Conservation (phyloP, 1,140 invertebrate genomes). For the Zaprionus ghesquierei region DNA sequence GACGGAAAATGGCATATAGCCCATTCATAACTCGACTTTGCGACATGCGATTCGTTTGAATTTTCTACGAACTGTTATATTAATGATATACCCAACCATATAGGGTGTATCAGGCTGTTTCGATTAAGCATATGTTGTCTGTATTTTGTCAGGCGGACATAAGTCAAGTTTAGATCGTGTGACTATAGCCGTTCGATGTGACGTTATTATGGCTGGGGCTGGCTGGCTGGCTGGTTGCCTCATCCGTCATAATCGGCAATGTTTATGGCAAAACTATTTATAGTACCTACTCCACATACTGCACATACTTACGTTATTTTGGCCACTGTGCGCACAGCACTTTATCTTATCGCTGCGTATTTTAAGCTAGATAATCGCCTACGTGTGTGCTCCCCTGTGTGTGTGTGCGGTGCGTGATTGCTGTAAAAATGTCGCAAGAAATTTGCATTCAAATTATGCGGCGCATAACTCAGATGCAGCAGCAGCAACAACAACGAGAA, state of each 20-base stretch:
- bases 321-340: slow-evolving; percentile 6
- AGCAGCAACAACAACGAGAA: neutral
- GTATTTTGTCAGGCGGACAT: neutral
- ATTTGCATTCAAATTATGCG: slow-evolving; percentile 44
- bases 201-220: neutral
- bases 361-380: slow-evolving; percentile 36
- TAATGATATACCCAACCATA: neutral
- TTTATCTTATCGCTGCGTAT: slow-evolving; percentile 43
- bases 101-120: neutral
- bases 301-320: slow-evolving; percentile 1
- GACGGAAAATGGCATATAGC: neutral
- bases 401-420: slow-evolving; percentile 10
- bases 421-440: slow-evolving; percentile 23
- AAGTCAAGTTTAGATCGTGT: too few relatives aligned
- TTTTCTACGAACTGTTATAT: neutral
- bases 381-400: neutral
- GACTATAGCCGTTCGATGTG: too few relatives aligned
- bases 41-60: neutral
- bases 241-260: slow-evolving; percentile 16
- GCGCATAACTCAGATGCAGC: slow-evolving; percentile 12
- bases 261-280: slow-evolving; percentile 17
- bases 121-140: neutral
- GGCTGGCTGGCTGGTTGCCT: too few relatives aligned
- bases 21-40: slow-evolving; percentile 20
- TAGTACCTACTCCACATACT: neutral